Evolutionary conservation across 2,888 invertebrate species (phyloP).

Genomic region (Caenorhabditis drosophilae): DNA sequence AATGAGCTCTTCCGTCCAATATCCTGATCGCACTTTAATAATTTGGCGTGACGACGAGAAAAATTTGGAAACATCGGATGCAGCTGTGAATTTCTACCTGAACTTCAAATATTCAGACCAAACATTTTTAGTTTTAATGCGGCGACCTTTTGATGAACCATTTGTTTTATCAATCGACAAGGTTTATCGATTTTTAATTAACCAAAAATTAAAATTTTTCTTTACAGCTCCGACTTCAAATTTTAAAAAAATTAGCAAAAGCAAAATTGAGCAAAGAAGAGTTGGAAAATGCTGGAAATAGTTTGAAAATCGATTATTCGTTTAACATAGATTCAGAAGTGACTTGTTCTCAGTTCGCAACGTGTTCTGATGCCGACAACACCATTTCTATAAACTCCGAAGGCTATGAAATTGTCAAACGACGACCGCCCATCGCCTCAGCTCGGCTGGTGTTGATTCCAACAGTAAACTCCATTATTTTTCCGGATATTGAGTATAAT

Average conservation of each 20-base stretch:
- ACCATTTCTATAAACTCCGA: too few relatives aligned
- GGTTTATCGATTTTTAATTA: not conserved
- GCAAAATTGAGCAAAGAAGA: not conserved
- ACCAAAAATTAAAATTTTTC: too few relatives aligned
- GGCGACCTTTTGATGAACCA: constrained; percentile 6
- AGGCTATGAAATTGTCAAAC: not conserved
- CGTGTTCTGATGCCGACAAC: too few relatives aligned
- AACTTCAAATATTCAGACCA: constrained; percentile 4
- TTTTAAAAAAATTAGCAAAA: constrained; percentile 1
- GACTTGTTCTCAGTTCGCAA: not conserved
- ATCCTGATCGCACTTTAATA: too few relatives aligned
- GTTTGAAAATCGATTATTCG: too few relatives aligned
- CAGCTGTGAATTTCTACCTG: too few relatives aligned
- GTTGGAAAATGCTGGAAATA: not conserved
- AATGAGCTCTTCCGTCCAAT: too few relatives aligned
- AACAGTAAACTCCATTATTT: not conserved
- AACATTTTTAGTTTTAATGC: constrained; percentile 4
- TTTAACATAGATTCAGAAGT: not conserved
- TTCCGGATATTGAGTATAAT: not conserved
- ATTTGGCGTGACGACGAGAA: too few relatives aligned
- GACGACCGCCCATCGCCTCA: not conserved
- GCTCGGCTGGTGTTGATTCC: not conserved
- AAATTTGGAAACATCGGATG: too few relatives aligned
- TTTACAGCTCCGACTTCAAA: too few relatives aligned
- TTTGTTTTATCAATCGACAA: constrained; percentile 5